These are phyloP conservation scores for Chamaea fasciata DNA, from an alignment of 2,113 vertebrate species.

Conservation along the genomic window DNA sequence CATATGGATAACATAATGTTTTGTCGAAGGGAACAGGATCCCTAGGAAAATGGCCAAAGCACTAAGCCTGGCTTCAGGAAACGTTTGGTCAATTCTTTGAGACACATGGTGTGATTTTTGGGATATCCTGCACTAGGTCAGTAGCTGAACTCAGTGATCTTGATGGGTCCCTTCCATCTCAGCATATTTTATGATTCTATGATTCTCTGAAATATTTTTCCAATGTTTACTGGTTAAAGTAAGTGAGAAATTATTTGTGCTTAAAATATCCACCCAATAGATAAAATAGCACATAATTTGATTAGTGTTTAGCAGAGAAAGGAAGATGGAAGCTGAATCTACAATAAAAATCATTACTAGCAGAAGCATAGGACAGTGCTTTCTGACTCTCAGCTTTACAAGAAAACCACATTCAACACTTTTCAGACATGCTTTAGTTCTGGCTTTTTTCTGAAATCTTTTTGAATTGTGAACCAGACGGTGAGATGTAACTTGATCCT, in stretches of 20 bases:
- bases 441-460: not conserved
- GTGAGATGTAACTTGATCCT: not conserved
- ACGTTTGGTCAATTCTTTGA: not conserved
- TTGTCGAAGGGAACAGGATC: not conserved
- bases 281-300: not conserved
- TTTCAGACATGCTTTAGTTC: not conserved
- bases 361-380: not conserved
- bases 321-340: not conserved
- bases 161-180: not conserved
- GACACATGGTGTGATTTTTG: not conserved
- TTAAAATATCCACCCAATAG: not conserved
- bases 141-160: not conserved
- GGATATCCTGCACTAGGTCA: not conserved
- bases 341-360: not conserved
- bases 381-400: not conserved
- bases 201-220: not conserved
- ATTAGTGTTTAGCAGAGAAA: not conserved
- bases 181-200: not conserved
- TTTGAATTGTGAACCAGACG: not conserved
- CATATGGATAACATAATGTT: not conserved
- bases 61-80: not conserved
- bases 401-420: not conserved
- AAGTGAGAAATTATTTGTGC: not conserved
- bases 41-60: not conserved
- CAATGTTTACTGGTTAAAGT: not conserved